phyloP scores from a whole-genome alignment of 2,797 vertebrate genomes.

The Kryptolebias ocellatus region DNA sequence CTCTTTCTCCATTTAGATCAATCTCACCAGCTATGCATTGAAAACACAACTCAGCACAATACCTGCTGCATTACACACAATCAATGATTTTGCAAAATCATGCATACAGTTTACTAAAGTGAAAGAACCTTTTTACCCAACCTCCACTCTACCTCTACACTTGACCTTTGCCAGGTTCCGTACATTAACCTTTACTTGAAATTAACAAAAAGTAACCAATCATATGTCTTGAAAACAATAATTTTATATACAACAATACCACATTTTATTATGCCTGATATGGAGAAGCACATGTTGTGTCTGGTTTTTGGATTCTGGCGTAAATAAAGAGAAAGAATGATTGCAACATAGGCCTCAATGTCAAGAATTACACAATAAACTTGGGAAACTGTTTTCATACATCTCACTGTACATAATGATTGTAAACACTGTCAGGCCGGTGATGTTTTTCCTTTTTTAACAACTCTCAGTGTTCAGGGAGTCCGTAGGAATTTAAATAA shows the following conservation, averaged over 20 bases:
- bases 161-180: no score
- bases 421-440: background rate
- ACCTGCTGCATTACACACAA: no score
- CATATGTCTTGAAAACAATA: background rate
- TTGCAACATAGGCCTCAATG: conserved; percentile 21
- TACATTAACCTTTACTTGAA: background rate
- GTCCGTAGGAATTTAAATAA: no score
- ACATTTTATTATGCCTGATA: background rate
- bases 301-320: conserved; percentile 7
- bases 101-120: no score
- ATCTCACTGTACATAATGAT: background rate
- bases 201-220: background rate
- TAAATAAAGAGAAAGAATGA: conserved; percentile 6
- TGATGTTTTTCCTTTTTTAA: background rate
- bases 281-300: conserved; percentile 3
- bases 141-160: no score
- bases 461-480: background rate
- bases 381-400: background rate
- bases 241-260: background rate
- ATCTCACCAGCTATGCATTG: no score
- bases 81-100: no score
- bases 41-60: no score
- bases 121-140: no score
- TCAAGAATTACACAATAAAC: conserved; percentile 1
- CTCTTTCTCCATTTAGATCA: no score